phyloP scores from a whole-genome alignment of 2,797 vertebrate species.

The Helicolenus hilgendorfi region DNA sequence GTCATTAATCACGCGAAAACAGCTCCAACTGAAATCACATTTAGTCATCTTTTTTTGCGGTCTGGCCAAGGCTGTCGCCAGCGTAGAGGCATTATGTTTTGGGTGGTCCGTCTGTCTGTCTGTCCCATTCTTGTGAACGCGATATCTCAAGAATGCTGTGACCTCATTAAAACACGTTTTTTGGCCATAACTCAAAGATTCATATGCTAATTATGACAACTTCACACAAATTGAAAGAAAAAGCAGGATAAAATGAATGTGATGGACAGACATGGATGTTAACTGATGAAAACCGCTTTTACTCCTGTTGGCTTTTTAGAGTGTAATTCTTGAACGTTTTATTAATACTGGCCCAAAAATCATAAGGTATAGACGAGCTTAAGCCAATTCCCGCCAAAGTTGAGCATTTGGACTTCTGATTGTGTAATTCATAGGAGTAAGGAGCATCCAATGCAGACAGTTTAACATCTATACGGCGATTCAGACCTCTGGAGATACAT shows the following conservation, averaged over 20 bases:
- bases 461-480: conserved; percentile 4
- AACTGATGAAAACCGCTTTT: background rate
- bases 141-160: background rate
- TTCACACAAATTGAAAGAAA: background rate
- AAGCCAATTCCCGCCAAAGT: background rate
- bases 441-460: background rate
- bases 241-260: background rate
- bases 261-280: background rate
- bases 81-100: too few species aligned
- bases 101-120: too few species aligned
- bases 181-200: background rate
- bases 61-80: too few species aligned
- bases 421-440: background rate
- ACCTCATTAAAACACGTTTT: background rate
- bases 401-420: background rate
- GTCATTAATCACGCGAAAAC: background rate
- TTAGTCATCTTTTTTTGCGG: background rate
- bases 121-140: too few species aligned
- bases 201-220: background rate
- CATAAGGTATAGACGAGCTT: background rate
- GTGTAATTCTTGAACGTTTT: background rate
- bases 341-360: background rate
- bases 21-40: background rate
- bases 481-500: conserved; percentile 47
- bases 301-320: background rate